These are phyloP conservation scores for Sebastes dallii DNA, from an alignment of 2,797 vertebrate genomes.

Conservation along the genomic window DNA sequence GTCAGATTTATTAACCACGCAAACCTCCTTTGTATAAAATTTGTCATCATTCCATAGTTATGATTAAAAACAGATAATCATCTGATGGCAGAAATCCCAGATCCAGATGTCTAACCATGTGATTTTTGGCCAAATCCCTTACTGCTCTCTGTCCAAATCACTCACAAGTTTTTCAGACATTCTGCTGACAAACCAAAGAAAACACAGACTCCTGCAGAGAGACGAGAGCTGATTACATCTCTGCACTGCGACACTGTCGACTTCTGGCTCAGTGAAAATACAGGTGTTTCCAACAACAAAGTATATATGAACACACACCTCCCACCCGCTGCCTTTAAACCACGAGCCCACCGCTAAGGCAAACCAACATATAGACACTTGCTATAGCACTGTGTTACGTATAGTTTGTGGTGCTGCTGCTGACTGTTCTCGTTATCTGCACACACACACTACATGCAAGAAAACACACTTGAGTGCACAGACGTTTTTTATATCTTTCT, in stretches of 20 bases:
- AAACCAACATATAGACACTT: slow-evolving; percentile 4
- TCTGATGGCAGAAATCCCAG: neutral
- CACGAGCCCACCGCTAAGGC: slow-evolving; percentile 9
- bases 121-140: neutral
- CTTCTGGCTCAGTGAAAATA: slow-evolving; percentile 19
- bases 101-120: slow-evolving; percentile 26
- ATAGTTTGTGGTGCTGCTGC: neutral
- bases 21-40: neutral
- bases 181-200: slow-evolving; percentile 41
- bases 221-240: slow-evolving; percentile 36
- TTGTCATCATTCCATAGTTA: neutral
- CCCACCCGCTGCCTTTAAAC: slow-evolving; percentile 30
- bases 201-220: slow-evolving; percentile 14
- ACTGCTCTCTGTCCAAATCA: neutral
- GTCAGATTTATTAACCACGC: neutral
- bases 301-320: slow-evolving; percentile 3
- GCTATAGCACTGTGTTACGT: slow-evolving; percentile 9
- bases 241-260: slow-evolving; percentile 1
- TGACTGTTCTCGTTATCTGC: slow-evolving; percentile 7
- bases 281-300: slow-evolving; percentile 55
- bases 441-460: neutral
- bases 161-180: neutral
- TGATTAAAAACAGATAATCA: slow-evolving; percentile 36
- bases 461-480: neutral
- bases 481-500: slow-evolving; percentile 5